Base-by-base conservation (phyloP, 2,797 vertebrate genomes). In the Sphenopsis melanotis region DNA sequence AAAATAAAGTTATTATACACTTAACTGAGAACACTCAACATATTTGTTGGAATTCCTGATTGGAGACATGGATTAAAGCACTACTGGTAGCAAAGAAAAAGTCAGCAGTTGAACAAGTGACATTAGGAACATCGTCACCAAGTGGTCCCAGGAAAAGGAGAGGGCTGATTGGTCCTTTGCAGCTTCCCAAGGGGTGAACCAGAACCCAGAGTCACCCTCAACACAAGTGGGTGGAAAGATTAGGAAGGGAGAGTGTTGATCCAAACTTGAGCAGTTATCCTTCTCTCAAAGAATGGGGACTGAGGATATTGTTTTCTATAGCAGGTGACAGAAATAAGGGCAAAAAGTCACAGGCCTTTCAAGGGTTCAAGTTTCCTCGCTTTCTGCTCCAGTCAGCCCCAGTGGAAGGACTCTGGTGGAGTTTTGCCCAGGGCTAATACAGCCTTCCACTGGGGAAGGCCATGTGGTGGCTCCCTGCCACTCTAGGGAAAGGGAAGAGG, bases 401-500 rank as follows among this genome's bases (percentile, higher is more conserved):
- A 47, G 26, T 20, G 23, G 13, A 65, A 47, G 29, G 27, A 19
- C 26, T 63, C 17, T 10, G 36, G n/a, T 22, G 53, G 37, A 16
- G 23, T 85, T 74, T 81, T 77, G 36, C 14, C 30, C 3, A 6
- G 23, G 52, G 10, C 34, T 68, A 41, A 52, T 17, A 23, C 41
- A 80, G 27, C 18, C 36, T 42, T 80, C 18, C 29, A 3, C 3
- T 29, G 34, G 14, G 32, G 29, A 83, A 71, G 56, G 21, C 41
- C 9, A 1, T 15, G 9, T 4, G 21, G 13, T 60, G 37, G 8
- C 8, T 77, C 2, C 30, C 34, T 19, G 11, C 2, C 6, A 1
- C 6, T 2, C 1, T 24, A 29, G 29, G n/a, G 39, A 34, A 64
- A 46, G 9, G 23, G 15, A 88, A 71, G n/a, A 0, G 0, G 8